Percentiles rank a stretch among this genome's conserved stretches.
These are phyloP conservation scores for Nebria salina DNA, from an alignment of 2,888 invertebrate genomes.

Conservation along the genomic window DNA sequence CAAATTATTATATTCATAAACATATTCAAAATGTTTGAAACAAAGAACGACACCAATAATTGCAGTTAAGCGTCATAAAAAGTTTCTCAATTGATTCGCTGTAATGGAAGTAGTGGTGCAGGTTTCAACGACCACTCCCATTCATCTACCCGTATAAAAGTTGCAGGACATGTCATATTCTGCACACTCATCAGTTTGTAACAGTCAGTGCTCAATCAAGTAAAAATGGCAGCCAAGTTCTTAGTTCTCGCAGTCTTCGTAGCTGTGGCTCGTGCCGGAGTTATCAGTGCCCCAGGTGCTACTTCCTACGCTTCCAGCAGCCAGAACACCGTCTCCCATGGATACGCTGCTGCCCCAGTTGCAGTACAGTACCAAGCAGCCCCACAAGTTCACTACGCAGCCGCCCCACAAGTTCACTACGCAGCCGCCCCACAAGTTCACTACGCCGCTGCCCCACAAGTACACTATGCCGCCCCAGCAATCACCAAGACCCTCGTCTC, in stretches of 20 bases:
- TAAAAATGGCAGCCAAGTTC: conserved; percentile 35
- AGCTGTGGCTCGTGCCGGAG: conserved; percentile 48
- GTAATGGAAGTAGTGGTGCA: not conserved
- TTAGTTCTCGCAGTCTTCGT: conserved; percentile 58
- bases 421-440: conserved; percentile 25
- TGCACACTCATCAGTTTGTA: conserved; percentile 7
- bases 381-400: conserved; percentile 36
- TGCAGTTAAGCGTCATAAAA: not conserved
- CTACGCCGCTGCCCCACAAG: conserved; percentile 32
- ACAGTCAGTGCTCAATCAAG: not conserved
- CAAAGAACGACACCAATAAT: not conserved
- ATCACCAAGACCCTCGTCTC: conserved; percentile 47
- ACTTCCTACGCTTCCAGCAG: conserved; percentile 42
- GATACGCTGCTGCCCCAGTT: conserved; percentile 57
- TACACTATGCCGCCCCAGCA: conserved; percentile 26
- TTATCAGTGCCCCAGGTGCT: conserved; percentile 48
- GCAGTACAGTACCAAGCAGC: conserved; percentile 36
- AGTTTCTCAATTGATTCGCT: not conserved
- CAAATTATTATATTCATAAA: not conserved
- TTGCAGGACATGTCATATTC: not conserved
- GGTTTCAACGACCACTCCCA: not conserved
- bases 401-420: conserved; percentile 36
- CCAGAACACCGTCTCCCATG: conserved; percentile 49
- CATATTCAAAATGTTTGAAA: not conserved
- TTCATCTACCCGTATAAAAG: conserved; percentile 20